Conservation (phyloP, 2,888 invertebrate genomes). For the Erebia aethiops region DNA sequence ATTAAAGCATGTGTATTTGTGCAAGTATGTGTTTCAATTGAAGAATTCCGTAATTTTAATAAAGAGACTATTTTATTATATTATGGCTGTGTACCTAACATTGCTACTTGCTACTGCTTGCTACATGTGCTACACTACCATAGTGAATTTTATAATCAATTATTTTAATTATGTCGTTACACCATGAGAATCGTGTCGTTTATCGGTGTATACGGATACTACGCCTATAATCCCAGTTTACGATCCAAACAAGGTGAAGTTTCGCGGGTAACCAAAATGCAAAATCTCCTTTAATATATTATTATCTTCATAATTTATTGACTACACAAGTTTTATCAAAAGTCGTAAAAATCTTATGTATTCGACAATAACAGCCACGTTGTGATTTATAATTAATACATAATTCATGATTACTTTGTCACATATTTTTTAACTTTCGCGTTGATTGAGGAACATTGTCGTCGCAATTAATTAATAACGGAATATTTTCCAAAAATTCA, state of each 20-base stretch:
- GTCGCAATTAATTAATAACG: slow-evolving; percentile 60
- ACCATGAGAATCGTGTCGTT: slow-evolving; percentile 2
- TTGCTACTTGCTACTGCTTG: too few species aligned
- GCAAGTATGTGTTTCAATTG: neutral
- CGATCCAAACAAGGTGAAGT: slow-evolving; percentile 54
- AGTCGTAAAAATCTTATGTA: slow-evolving; percentile 56
- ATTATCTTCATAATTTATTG: slow-evolving; percentile 63
- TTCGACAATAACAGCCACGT: slow-evolving; percentile 44
- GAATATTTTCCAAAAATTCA: slow-evolving; percentile 41
- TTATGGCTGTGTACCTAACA: too few species aligned
- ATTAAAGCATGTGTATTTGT: neutral
- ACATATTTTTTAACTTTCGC: slow-evolving; percentile 66
- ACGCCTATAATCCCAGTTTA: slow-evolving; percentile 48
- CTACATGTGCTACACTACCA: too few species aligned
- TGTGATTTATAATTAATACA: slow-evolving; percentile 46
- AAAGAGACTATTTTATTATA: too few species aligned
- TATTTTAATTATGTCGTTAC: slow-evolving; percentile 5
- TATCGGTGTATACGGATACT: slow-evolving; percentile 4
- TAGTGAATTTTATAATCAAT: neutral
- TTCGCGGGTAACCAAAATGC: slow-evolving; percentile 54
- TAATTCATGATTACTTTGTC: slow-evolving; percentile 67
- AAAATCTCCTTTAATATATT: slow-evolving; percentile 57
- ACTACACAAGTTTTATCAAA: slow-evolving; percentile 55
- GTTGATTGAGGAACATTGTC: slow-evolving; percentile 68
- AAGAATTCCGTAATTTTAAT: too few species aligned